Base-by-base conservation (phyloP, 2,113 vertebrate genomes). In the Platichthys stellatus region DNA sequence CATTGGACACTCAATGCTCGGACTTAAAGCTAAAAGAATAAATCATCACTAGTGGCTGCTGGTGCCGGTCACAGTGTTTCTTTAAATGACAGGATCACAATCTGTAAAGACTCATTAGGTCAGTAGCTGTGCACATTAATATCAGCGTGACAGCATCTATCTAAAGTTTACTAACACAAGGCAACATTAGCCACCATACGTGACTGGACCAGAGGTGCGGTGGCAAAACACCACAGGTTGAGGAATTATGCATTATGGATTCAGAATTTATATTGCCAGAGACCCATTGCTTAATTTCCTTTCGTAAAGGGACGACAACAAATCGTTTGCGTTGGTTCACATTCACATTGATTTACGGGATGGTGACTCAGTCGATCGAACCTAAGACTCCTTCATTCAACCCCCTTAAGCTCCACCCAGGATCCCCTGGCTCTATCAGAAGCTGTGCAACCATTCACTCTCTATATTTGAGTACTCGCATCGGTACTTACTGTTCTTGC, bases 331-430 rank as follows among this genome's bases (percentile, higher is more conserved):
- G 28, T 14, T 47, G 45, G 45, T 14, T 47, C 15, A 14, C 3
- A 1, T 47, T 47, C 12, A 47, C 15, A 14, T 14, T 31, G 31
- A 63, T 49, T 69, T 38, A 49, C 60, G 60, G 40, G 40, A 53
- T 14, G 23, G 2, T 62, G 56, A 65, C 54, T 23, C 24, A 58
- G 24, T 28, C 14, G 45, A 31, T 63, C 21, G 47, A 23, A 47
- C 24, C 63, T 24, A 74, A 40, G 56, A 62, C 28, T 4, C 51
- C 15, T 72, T 6, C 43, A 20, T 64, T 62, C 45, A 49, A n/a
- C 23, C 56, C 7, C 38, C 47, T 26, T 56, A 57, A 31, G 26
- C 40, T 53, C 43, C 8, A 14, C 47, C 35, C 10, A 35, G 5
- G 51, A 38, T 74, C 23, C 35, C 15, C 54, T 26, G 23, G 59